phyloP scores from a whole-genome alignment of 2,888 invertebrate genomes.

The Orchestes rusci region DNA sequence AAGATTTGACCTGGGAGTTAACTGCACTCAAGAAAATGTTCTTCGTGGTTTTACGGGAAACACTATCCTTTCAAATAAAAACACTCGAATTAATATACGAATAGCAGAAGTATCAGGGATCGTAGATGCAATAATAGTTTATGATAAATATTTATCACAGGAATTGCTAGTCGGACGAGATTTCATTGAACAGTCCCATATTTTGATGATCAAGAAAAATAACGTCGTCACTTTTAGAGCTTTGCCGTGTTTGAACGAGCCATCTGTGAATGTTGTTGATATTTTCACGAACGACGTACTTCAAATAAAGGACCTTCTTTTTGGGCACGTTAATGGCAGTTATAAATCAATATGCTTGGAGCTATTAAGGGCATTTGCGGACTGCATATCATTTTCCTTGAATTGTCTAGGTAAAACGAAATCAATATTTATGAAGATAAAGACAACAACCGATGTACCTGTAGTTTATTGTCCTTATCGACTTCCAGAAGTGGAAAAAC shows the following conservation, averaged over 20 bases:
- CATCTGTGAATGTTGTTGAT: background rate
- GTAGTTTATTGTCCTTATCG: too few relatives aligned
- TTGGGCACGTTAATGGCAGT: background rate
- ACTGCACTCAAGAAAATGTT: background rate
- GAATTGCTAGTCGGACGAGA: background rate
- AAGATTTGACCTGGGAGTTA: background rate
- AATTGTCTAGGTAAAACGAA: background rate
- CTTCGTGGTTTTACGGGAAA: background rate
- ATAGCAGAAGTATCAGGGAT: background rate
- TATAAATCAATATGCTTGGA: background rate
- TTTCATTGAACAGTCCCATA: background rate
- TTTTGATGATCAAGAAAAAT: background rate
- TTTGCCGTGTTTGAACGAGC: background rate
- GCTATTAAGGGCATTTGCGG: background rate
- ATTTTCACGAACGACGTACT: background rate
- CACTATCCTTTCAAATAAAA: background rate
- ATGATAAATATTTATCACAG: background rate
- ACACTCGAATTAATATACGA: background rate
- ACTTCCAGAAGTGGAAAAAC: too few relatives aligned
- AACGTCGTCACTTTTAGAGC: background rate
- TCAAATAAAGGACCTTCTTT: background rate
- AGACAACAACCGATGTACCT: too few relatives aligned
- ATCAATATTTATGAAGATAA: background rate
- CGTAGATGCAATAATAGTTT: background rate
- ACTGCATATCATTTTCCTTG: background rate